These are phyloP conservation scores for Myotis findleyi DNA, from an alignment of 2,797 vertebrate species.

Conservation along the genomic window DNA sequence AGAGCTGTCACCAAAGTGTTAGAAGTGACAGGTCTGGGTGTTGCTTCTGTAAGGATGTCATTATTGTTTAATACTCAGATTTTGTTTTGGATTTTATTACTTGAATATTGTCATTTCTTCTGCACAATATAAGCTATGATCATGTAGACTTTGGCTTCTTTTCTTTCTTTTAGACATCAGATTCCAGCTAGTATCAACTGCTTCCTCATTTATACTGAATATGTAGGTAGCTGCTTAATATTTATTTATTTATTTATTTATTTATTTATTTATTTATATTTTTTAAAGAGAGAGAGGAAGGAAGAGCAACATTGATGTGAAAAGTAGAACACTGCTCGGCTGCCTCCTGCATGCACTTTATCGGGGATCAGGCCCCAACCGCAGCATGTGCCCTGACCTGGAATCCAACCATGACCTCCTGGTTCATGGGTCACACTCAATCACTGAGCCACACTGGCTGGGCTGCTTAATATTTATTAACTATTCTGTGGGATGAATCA, in stretches of 20 bases:
- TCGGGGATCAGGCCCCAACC: too few relatives aligned
- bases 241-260: background rate
- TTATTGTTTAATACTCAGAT: background rate
- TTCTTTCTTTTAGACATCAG: constrained; percentile 20
- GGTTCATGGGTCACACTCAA: too few relatives aligned
- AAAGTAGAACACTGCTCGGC: too few relatives aligned
- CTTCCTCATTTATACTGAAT: constrained; percentile 18
- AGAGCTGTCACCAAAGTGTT: constrained; percentile 30
- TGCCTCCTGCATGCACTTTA: too few relatives aligned
- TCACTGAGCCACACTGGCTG: too few relatives aligned
- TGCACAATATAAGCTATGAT: background rate
- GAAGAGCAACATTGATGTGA: too few relatives aligned
- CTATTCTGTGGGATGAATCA: background rate
- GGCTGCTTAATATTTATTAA: constrained; percentile 11
- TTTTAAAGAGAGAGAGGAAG: too few relatives aligned
- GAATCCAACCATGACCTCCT: too few relatives aligned
- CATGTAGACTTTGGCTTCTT: background rate
- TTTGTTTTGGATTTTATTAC: constrained; percentile 9
- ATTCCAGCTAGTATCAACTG: background rate
- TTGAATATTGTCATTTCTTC: constrained; percentile 20
- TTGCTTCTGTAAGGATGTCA: background rate
- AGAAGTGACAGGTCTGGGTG: constrained; percentile 11
- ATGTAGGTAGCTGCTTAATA: background rate
- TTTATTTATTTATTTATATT: background rate
- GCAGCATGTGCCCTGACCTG: too few relatives aligned